Base-by-base conservation (phyloP, 2,113 vertebrate genomes). In the Motacilla alba region DNA sequence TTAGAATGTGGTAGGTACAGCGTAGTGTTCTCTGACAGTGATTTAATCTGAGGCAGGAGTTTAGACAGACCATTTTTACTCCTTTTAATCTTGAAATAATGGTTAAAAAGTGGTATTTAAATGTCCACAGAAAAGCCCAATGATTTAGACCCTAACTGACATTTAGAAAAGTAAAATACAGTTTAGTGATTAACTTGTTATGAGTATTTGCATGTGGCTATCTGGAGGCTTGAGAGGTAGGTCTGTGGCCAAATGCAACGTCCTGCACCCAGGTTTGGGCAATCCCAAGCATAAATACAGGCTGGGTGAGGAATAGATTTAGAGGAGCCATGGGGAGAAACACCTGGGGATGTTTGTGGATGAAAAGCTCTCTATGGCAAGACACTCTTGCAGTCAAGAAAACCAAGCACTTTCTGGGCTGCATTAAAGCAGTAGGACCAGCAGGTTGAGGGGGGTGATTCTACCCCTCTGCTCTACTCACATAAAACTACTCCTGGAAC, bases 381-480 rank as follows among this genome's bases (percentile, higher is more conserved):
- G 43, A 11, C 11, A 43, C 6, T 31, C 22, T 31, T 35, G 14
- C 7, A 33, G 37, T 44, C 8, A 44, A 59, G 31, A 74, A 59
- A 74, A 59, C 12, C 37, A 74, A 58, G 11, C 12, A 7, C 0
- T 0, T 35, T 26, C 26, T 64, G 31, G 35, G 43, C 35, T 73
- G 12, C 52, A 43, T 19, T 47, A 44, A 52, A 67, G 8, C 37
- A 74, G 23, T 28, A 28, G 8, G 31, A 37, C 10, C 35, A 56
- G 58, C 8, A 58, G 59, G 35, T 21, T 2, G 0, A 59, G 22
- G 4, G 0, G 4, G 1, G 2, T 9, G 12, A 39, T 74, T 46
- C 13, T 39, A 6, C 7, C 9, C 8, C 52, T 52, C 31, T 80
- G 27, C 11, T 31, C 31, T 19, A 11, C 15, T 52, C 17, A 20